Evolutionary conservation across 2,797 vertebrate genomes (phyloP), one percentile per base, ranked within the genome.

Genomic region (Sebastes dallii): DNA sequence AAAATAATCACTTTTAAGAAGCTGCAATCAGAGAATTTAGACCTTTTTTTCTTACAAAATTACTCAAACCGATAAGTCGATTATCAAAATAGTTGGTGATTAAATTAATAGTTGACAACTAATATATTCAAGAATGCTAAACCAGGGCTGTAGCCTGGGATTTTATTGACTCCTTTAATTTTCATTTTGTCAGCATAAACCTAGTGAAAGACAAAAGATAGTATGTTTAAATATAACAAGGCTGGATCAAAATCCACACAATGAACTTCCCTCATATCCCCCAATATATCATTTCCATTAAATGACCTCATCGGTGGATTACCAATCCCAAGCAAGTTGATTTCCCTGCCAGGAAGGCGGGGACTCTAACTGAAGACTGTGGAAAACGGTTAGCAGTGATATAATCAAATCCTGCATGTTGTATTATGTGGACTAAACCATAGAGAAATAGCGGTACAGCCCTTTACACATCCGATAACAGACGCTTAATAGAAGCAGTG

Each of bases 401-500:
- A 11, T 55, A 16, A 14, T 55, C n/a, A 16, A 50, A 25, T 25
- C 8, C 3, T 25, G 12, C 16, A 16, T 20, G 55, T 25, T 18
- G 32, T 18, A 27, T 25, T 50, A 8, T 29, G 22, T 36, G 30
- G 24, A n/a, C 20, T 66, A 4, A 27, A 66, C 36, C 34, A 2
- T 25, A 29, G 6, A 77, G 18, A 59, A 83, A 30, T 10, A 16
- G 14, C 72, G 42, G 52, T 0, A 12, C 5, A 6, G 10, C 34
- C 20, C 39, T 78, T 70, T 13, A 9, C 25, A 60, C 22, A 8
- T 12, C 30, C 7, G 0, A 18, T 22, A 75, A 67, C 81, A 64
- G 55, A 20, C 27, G 71, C 60, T 55, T 50, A 69, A 77, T 68
- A 36, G 67, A 62, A 75, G 78, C 78, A 16, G 20, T 82, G 86